These are phyloP conservation scores for Cotesia congregata DNA, from an alignment of 2,888 invertebrate genomes.

Conservation along the genomic window DNA sequence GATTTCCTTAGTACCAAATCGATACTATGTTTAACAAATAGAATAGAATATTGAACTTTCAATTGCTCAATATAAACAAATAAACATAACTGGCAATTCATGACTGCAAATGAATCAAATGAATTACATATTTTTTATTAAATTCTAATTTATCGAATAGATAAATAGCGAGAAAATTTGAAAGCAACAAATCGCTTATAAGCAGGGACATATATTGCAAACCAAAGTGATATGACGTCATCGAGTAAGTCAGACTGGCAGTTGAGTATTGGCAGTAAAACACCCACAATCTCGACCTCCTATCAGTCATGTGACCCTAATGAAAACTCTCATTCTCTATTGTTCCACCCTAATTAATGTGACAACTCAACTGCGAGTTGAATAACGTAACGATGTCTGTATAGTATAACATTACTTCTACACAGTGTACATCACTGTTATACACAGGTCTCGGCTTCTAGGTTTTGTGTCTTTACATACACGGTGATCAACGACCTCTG, in stretches of 20 bases:
- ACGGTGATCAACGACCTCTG: not conserved
- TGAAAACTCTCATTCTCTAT: conserved; percentile 69
- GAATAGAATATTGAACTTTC: not conserved
- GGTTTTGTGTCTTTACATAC: not conserved
- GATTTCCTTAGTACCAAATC: not conserved
- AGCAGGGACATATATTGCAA: conserved; percentile 28
- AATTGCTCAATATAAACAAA: conserved; percentile 18
- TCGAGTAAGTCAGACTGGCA: conserved; percentile 2
- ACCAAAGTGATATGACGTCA: conserved; percentile 3
- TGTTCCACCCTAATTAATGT: conserved; percentile 69
- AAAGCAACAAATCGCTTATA: not conserved
- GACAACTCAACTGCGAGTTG: not conserved
- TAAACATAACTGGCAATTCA: conserved; percentile 3
- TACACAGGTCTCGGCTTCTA: not conserved
- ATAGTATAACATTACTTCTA: not conserved
- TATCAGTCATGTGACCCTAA: conserved; percentile 61
- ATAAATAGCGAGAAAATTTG: not conserved
- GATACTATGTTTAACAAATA: not conserved
- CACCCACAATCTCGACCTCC: conserved; percentile 67
- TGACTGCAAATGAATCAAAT: too few species aligned
- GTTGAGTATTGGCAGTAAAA: conserved; percentile 51
- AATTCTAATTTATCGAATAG: not conserved
- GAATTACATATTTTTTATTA: not conserved
- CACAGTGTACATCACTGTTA: not conserved
- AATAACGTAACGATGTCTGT: not conserved